A percentile compares a stretch with the other conserved stretches of the same genome.
These are phyloP conservation scores for Boulengeromyrus knoepffleri DNA, from an alignment of 2,113 vertebrate species.

Conservation along the genomic window DNA sequence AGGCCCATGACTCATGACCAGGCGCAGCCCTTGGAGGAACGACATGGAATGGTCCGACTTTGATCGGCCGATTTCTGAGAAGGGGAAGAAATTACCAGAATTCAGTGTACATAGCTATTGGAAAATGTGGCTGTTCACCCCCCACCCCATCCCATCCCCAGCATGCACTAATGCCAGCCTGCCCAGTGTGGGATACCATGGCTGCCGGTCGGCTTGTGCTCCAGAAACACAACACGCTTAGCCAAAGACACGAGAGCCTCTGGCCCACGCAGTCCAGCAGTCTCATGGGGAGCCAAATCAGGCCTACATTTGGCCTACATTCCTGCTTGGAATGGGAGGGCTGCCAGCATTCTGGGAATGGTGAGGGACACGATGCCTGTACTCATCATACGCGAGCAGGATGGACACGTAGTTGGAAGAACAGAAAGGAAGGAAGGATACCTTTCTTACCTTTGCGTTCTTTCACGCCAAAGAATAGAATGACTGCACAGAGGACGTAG, in stretches of 20 bases:
- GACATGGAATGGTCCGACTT: constrained; percentile 55
- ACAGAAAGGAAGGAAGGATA: not conserved
- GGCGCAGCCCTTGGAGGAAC: constrained; percentile 72
- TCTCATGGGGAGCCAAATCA: not conserved
- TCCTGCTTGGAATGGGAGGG: not conserved
- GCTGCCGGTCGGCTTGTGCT: not conserved
- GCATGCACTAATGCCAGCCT: not conserved
- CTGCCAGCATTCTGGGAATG: not conserved
- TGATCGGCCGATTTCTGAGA: constrained; percentile 54
- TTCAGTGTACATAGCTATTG: not conserved
- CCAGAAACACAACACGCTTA: not conserved
- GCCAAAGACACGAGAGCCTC: not conserved
- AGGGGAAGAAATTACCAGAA: not conserved
- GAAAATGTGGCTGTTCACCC: not conserved
- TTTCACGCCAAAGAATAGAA: constrained; percentile 72
- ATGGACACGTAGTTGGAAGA: not conserved
- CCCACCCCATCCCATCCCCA: not conserved
- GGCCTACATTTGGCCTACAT: not conserved
- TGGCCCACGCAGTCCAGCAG: not conserved
- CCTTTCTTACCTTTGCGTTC: constrained; percentile 72
- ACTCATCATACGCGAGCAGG: not conserved
- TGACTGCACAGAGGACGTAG: constrained; percentile 73
- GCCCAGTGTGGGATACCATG: not conserved
- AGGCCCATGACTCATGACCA: constrained; percentile 77
- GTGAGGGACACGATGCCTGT: not conserved